phyloP scores from a whole-genome alignment of 2,113 vertebrate genomes.

The Alexandromys fortis region DNA sequence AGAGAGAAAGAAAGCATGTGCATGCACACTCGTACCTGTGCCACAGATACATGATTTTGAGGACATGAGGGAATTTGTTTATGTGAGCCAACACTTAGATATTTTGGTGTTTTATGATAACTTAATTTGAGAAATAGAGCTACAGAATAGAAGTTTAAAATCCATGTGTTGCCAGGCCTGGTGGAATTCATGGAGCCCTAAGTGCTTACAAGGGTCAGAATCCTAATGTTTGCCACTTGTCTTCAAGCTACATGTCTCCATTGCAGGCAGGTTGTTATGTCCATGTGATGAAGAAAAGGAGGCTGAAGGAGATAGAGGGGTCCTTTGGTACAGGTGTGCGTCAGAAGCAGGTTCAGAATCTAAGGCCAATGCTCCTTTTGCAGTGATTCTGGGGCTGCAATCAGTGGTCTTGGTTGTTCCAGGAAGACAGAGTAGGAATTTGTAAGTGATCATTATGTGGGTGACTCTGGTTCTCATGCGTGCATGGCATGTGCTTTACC shows the following conservation, averaged over 20 bases:
- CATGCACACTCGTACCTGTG: neutral
- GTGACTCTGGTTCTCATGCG: neutral
- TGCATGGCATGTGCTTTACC: neutral
- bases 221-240: neutral
- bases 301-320: neutral
- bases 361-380: neutral
- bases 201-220: neutral
- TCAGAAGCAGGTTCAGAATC: neutral
- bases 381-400: neutral
- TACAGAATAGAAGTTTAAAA: neutral
- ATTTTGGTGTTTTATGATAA: neutral
- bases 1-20: too few relatives aligned
- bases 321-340: neutral
- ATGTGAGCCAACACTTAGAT: neutral
- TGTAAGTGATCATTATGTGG: neutral
- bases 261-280: neutral
- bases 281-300: neutral
- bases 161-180: neutral
- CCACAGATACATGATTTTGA: neutral
- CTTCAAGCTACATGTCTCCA: neutral
- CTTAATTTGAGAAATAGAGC: neutral
- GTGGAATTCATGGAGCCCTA: neutral
- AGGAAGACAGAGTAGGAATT: neutral
- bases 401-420: neutral
- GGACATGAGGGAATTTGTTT: neutral